Conservation (phyloP, 92 coral and sea anemone genomes). For the Porites rus region DNA sequence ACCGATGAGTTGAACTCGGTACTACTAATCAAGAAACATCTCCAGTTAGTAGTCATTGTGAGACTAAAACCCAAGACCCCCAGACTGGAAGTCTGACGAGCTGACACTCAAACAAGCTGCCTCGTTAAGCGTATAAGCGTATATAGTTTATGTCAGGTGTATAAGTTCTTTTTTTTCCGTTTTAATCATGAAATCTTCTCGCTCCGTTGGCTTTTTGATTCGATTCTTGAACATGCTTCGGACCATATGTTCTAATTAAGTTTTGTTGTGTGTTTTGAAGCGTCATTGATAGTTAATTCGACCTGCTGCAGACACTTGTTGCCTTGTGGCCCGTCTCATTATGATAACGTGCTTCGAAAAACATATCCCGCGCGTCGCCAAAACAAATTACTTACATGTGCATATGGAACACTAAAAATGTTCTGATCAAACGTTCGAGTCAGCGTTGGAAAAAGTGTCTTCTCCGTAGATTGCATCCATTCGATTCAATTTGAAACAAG, state of each 20-base stretch:
- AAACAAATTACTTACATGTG: background rate
- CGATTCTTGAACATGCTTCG: background rate
- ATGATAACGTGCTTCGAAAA: constrained; percentile 36
- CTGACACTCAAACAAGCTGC: no score
- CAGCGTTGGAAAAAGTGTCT: background rate
- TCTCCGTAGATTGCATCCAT: background rate
- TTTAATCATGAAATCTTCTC: background rate
- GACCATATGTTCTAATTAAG: background rate
- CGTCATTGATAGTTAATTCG: background rate
- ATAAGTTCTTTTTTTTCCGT: no score
- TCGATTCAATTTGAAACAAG: constrained; percentile 9
- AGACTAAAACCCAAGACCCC: no score
- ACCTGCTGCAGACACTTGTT: constrained; percentile 17
- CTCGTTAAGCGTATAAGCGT: no score
- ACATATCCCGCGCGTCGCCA: background rate
- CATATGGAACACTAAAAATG: background rate
- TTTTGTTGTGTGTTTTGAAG: background rate
- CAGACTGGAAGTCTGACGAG: no score
- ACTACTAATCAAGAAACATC: no score
- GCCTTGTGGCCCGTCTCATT: background rate
- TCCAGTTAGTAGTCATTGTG: no score
- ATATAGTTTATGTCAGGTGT: no score
- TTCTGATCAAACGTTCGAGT: constrained; percentile 21
- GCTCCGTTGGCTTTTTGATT: background rate
- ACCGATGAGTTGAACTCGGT: no score